phyloP scores from a whole-genome alignment of 1,140 invertebrate genomes.

The Zaprionus gabonicus region DNA sequence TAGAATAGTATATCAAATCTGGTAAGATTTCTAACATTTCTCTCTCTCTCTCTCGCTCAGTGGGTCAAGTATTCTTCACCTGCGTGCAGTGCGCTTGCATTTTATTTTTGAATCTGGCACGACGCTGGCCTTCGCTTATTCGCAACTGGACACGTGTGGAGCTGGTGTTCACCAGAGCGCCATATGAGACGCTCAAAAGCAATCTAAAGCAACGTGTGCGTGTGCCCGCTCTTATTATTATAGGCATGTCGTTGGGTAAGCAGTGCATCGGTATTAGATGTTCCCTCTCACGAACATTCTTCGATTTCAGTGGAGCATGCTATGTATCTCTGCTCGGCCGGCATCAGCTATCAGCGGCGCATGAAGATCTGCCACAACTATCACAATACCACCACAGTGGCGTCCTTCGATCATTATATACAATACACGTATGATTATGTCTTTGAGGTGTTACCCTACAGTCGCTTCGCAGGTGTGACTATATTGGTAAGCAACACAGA shows the following conservation, averaged over 20 bases:
- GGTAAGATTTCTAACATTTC: background rate
- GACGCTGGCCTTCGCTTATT: conserved; percentile 68
- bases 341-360: conserved; percentile 44
- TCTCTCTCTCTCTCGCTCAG: conserved; percentile 23
- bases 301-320: conserved; percentile 62
- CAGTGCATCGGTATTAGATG: too few species aligned
- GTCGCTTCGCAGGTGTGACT: conserved; percentile 29
- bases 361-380: conserved; percentile 33
- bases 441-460: conserved; percentile 61
- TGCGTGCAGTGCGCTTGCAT: conserved; percentile 54
- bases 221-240: conserved; percentile 61
- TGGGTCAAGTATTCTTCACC: conserved; percentile 69
- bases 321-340: conserved; percentile 54
- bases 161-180: conserved; percentile 60
- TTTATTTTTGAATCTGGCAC: conserved; percentile 61
- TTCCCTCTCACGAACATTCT: background rate
- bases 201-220: conserved; percentile 59
- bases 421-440: conserved; percentile 69
- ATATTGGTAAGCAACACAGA: conserved; percentile 52
- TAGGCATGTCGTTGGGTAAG: conserved; percentile 57
- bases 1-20: background rate
- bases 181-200: conserved; percentile 58
- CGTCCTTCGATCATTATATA: conserved; percentile 59
- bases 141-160: conserved; percentile 68
- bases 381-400: conserved; percentile 34